Conservation (phyloP, 2,888 invertebrate genomes). For the Epirrita christyi region DNA sequence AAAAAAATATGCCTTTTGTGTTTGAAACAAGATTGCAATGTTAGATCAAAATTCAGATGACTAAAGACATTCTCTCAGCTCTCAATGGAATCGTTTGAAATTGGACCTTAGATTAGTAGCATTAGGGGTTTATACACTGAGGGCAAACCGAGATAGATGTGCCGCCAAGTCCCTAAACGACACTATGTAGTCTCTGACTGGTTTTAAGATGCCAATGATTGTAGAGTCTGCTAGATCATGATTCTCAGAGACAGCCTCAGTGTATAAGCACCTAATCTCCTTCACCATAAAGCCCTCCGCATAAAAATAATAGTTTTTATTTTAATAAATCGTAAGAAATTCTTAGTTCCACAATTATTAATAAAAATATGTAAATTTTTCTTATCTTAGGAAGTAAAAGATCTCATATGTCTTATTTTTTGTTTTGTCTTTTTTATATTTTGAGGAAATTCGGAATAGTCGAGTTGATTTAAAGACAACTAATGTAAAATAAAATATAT, state of each 20-base stretch:
- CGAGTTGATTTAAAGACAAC: constrained; percentile 85
- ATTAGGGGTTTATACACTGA: not conserved
- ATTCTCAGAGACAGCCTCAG: not conserved
- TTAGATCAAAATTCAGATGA: too few relatives aligned
- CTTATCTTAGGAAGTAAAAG: constrained; percentile 84
- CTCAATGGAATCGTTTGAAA: not conserved
- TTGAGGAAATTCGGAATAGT: constrained; percentile 83
- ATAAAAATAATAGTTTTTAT: constrained; percentile 53
- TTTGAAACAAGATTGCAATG: too few relatives aligned
- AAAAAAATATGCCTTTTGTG: too few relatives aligned
- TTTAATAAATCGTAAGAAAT: constrained; percentile 75
- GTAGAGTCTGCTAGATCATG: not conserved
- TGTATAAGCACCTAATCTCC: constrained; percentile 20
- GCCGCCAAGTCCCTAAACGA: too few relatives aligned
- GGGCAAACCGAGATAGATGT: not conserved
- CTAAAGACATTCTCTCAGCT: too few relatives aligned
- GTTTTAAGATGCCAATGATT: not conserved
- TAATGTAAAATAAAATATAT: constrained; percentile 85
- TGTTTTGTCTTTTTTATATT: constrained; percentile 85
- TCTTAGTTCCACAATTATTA: constrained; percentile 81
- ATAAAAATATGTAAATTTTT: constrained; percentile 80
- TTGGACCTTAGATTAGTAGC: constrained; percentile 18
- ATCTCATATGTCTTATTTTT: constrained; percentile 84
- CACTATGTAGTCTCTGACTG: not conserved
- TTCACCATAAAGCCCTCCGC: constrained; percentile 62